Conservation (phyloP, 2,888 invertebrate species). For the Epicampocera succincta region DNA sequence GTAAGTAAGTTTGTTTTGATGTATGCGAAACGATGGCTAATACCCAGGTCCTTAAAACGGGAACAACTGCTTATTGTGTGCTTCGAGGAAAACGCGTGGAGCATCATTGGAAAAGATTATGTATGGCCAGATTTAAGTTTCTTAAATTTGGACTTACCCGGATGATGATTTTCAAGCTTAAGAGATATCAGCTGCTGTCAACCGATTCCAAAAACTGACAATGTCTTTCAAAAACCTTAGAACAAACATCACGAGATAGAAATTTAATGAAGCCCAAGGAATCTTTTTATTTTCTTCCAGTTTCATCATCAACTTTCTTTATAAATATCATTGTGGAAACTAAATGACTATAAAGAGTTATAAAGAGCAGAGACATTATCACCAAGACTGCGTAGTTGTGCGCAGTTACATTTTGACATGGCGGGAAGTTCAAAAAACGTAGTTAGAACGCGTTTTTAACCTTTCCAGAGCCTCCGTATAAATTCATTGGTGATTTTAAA, state of each 20-base stretch:
- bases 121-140: not conserved
- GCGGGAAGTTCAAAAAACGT: no score
- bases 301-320: constrained; percentile 26
- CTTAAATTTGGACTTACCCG: not conserved
- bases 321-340: no score
- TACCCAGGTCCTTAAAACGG: constrained; percentile 28
- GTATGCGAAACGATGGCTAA: constrained; percentile 26
- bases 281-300: constrained; percentile 36
- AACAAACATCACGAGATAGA: constrained; percentile 34
- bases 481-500: no score
- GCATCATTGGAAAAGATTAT: constrained; percentile 12
- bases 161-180: not conserved
- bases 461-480: no score
- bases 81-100: constrained; percentile 18
- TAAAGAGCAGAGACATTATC: no score
- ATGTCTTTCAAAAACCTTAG: constrained; percentile 35
- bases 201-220: constrained; percentile 48
- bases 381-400: no score
- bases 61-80: constrained; percentile 18
- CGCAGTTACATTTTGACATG: no score
- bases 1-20: constrained; percentile 43
- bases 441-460: no score
- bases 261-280: constrained; percentile 27
- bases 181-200: not conserved
- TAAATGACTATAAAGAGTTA: no score